Evolutionary conservation across 2,797 vertebrate species (phyloP).

Genomic region (Gallirallus australis): DNA sequence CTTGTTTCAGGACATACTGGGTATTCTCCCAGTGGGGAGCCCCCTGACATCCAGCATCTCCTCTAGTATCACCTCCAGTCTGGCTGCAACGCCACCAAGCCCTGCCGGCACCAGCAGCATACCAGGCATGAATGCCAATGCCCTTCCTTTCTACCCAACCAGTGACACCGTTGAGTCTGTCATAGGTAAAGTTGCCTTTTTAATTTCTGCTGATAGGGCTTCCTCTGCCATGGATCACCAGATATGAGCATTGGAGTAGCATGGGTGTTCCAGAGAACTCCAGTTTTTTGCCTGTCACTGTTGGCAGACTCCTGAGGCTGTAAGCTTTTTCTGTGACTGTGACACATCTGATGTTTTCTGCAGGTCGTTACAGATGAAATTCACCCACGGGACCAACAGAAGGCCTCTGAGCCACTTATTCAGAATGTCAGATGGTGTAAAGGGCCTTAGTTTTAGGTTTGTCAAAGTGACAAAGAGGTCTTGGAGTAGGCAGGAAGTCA

Average conservation of each 20-base stretch:
- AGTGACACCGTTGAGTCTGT: slow-evolving; percentile 98
- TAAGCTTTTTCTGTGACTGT: slow-evolving; percentile 48
- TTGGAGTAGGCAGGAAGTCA: slow-evolving; percentile 38
- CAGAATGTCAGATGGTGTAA: slow-evolving; percentile 7
- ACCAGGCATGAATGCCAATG: slow-evolving; percentile 98
- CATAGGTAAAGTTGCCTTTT: slow-evolving; percentile 86
- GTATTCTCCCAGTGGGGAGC: slow-evolving; percentile 94
- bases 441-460: slow-evolving; percentile 32
- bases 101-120: slow-evolving; percentile 85
- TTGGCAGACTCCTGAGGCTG: slow-evolving; percentile 17
- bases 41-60: slow-evolving; percentile 93
- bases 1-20: slow-evolving; percentile 89
- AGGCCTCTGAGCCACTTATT: slow-evolving; percentile 34
- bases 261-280: slow-evolving; percentile 12
- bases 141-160: slow-evolving; percentile 97
- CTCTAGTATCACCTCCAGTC: slow-evolving; percentile 96
- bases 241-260: background rate
- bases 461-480: slow-evolving; percentile 21
- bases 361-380: slow-evolving; percentile 49
- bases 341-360: slow-evolving; percentile 52
- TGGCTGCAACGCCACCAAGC: slow-evolving; percentile 94
- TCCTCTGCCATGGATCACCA: slow-evolving; percentile 7
- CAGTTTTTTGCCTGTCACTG: slow-evolving; percentile 1
- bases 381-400: slow-evolving; percentile 22
- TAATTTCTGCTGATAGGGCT: background rate